Evolutionary conservation across 2,888 invertebrate genomes (phyloP).

Genomic region (Chrysotoxum bicinctum): DNA sequence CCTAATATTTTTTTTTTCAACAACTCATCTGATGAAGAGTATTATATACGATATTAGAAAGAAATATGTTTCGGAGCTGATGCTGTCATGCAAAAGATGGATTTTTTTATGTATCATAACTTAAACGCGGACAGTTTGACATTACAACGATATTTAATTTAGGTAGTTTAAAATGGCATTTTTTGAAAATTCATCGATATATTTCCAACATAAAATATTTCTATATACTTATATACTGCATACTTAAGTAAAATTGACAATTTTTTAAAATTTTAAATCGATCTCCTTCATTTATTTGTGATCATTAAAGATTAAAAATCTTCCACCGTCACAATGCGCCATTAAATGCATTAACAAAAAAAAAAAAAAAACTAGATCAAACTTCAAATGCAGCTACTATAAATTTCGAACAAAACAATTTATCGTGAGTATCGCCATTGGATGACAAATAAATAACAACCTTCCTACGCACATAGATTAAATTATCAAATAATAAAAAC

Average conservation of each 20-base stretch:
- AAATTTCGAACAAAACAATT: constrained; percentile 11
- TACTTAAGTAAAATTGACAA: background rate
- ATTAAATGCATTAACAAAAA: background rate
- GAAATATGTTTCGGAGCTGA: too few species aligned
- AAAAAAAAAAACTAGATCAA: constrained; percentile 11
- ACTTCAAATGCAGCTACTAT: constrained; percentile 10
- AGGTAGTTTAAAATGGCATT: too few species aligned
- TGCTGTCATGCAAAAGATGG: too few species aligned
- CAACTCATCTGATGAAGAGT: too few species aligned
- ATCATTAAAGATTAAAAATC: background rate
- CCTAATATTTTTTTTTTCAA: too few species aligned
- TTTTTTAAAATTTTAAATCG: background rate
- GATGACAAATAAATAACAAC: constrained; percentile 27
- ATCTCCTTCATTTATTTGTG: background rate
- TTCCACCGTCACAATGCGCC: background rate
- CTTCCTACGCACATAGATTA: constrained; percentile 37
- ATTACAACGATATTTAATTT: too few species aligned
- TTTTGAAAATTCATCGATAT: too few species aligned
- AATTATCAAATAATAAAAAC: constrained; percentile 22
- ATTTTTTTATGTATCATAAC: too few species aligned
- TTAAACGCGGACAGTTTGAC: too few species aligned
- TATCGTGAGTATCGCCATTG: constrained; percentile 1
- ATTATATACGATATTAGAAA: too few species aligned
- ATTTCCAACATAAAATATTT: too few species aligned
- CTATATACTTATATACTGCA: too few species aligned